Conservation (phyloP, 2,113 vertebrate species). For the Melanerpes aurifrons region DNA sequence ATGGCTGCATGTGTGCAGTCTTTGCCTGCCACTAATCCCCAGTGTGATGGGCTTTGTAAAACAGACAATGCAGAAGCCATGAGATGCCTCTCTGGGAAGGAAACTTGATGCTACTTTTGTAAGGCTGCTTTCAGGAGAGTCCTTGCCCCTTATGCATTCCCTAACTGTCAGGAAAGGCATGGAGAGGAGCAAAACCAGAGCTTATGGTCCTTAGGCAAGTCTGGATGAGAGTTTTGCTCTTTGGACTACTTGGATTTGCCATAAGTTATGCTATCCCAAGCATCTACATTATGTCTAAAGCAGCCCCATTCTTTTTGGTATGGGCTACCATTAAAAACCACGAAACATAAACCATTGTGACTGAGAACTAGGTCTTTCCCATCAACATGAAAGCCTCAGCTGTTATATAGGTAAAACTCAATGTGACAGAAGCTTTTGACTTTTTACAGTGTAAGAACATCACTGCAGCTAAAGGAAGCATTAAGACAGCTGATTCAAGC, state of each 20-base stretch:
- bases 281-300: not conserved
- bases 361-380: not conserved
- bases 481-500: not conserved
- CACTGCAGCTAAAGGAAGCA: not conserved
- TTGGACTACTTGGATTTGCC: not conserved
- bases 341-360: not conserved
- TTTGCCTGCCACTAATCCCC: not conserved
- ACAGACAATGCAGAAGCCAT: not conserved
- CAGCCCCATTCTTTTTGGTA: not conserved
- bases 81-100: not conserved
- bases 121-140: not conserved
- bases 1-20: not conserved
- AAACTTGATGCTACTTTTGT: not conserved
- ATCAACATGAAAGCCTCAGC: not conserved
- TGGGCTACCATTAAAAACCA: not conserved
- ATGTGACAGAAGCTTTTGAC: not conserved
- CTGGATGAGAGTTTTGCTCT: not conserved
- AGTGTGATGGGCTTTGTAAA: not conserved
- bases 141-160: not conserved
- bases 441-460: not conserved
- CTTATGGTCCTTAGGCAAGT: not conserved
- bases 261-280: not conserved
- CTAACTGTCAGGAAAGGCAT: not conserved
- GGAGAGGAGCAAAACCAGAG: not conserved
- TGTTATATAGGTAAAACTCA: not conserved